These are phyloP conservation scores for Cyprinodon diabolis DNA, from an alignment of 2,797 vertebrate species.

Conservation along the genomic window DNA sequence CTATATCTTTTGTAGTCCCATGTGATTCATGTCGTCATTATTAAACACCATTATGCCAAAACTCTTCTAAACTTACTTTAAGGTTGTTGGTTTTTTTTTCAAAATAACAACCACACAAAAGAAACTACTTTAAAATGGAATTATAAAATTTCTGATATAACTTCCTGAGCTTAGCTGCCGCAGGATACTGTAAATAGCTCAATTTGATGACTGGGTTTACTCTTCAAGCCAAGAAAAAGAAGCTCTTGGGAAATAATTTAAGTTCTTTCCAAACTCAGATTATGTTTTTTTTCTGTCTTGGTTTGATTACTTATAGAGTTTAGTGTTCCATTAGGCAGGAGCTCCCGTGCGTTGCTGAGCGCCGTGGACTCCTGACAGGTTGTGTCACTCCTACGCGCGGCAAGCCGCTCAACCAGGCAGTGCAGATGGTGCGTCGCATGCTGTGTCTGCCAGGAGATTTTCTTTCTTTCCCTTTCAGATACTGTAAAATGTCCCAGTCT, in stretches of 20 bases:
- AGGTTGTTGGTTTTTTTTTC: too few relatives aligned
- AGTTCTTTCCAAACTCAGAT: background rate
- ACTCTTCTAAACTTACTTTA: too few relatives aligned
- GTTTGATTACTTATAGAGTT: conserved; percentile 31
- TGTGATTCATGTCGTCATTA: background rate
- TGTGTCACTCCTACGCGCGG: conserved; percentile 68
- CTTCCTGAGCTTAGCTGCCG: background rate
- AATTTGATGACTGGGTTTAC: background rate
- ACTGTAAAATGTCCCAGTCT: background rate
- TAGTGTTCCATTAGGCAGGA: conserved; percentile 26
- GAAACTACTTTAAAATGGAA: too few relatives aligned
- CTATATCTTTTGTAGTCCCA: background rate
- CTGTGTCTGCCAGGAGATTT: conserved; percentile 29
- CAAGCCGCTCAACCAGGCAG: conserved; percentile 41
- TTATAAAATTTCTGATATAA: too few relatives aligned
- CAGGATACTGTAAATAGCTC: background rate
- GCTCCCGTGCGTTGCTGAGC: conserved; percentile 36
- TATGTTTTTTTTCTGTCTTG: conserved; percentile 6
- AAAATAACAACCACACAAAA: too few relatives aligned
- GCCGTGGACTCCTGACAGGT: conserved; percentile 61
- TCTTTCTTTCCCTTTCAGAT: conserved; percentile 12
- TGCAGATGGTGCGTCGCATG: conserved; percentile 62
- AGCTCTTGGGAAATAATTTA: background rate
- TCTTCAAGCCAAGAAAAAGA: background rate
- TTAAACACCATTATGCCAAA: background rate